phyloP scores from a whole-genome alignment of 37 sponge, comb jelly and placozoan species.

The Petrosia ficiformis region DNA sequence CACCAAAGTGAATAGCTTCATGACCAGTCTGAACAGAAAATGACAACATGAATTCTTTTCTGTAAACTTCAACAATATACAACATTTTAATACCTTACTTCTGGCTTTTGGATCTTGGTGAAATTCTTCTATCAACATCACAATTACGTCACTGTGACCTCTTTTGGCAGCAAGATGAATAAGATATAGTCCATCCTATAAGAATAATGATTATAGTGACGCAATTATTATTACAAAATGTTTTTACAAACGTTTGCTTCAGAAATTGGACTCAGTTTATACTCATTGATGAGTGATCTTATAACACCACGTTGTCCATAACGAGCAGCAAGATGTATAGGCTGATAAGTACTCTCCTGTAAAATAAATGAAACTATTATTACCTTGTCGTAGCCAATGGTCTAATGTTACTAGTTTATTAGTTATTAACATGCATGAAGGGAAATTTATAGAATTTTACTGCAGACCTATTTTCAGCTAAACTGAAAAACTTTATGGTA shows the following conservation, averaged over 20 bases:
- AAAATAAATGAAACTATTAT: too few relatives aligned
- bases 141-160: conserved; percentile 12
- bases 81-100: conserved; percentile 12
- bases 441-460: too few relatives aligned
- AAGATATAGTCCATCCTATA: conserved; percentile 15
- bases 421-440: too few relatives aligned
- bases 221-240: too few relatives aligned
- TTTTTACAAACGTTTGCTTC: not conserved
- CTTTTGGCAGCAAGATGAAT: conserved; percentile 25
- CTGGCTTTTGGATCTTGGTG: conserved; percentile 12
- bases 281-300: conserved; percentile 6
- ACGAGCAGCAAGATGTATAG: conserved; percentile 10
- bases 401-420: too few relatives aligned
- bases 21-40: not conserved
- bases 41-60: too few relatives aligned
- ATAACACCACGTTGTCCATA: not conserved
- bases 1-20: conserved; percentile 6
- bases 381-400: too few relatives aligned
- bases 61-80: too few relatives aligned
- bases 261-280: not conserved
- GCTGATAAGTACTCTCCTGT: conserved; percentile 13
- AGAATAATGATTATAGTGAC: too few relatives aligned
- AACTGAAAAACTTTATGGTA: too few relatives aligned
- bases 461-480: too few relatives aligned
- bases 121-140: conserved; percentile 16